Conservation (phyloP, 2,888 invertebrate genomes). For the Epinotia nisella region DNA sequence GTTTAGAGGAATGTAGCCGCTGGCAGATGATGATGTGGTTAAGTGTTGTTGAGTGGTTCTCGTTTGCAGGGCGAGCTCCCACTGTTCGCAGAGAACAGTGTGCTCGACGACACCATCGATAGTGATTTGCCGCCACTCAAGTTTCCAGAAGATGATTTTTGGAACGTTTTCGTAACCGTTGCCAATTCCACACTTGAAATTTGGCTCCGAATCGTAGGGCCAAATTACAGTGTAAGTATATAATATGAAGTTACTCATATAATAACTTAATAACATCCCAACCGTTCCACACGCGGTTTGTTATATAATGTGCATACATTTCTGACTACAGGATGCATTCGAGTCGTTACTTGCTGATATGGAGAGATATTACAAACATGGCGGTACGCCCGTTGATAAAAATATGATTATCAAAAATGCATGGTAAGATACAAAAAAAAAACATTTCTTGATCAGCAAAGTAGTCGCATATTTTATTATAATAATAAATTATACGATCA, state of each 20-base stretch:
- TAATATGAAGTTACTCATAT: not conserved
- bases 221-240: conserved; percentile 85
- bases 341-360: conserved; percentile 81
- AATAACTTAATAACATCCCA: not conserved
- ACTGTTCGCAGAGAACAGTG: conserved; percentile 51
- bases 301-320: conserved; percentile 4
- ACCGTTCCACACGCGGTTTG: not conserved
- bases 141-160: conserved; percentile 78
- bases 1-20: not conserved
- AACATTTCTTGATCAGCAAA: not conserved
- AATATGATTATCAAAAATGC: conserved; percentile 75
- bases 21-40: not conserved
- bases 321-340: conserved; percentile 71
- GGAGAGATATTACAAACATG: conserved; percentile 73
- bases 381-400: conserved; percentile 73
- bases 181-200: conserved; percentile 86
- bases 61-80: conserved; percentile 51
- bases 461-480: not conserved
- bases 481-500: not conserved
- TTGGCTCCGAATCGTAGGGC: conserved; percentile 87
- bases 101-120: conserved; percentile 65
- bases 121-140: conserved; percentile 75
- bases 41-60: conserved; percentile 1
- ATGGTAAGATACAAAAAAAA: conserved; percentile 62
- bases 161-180: conserved; percentile 86